Conservation (phyloP, 2,888 invertebrate species). For the Cylindroiulus punctatus region DNA sequence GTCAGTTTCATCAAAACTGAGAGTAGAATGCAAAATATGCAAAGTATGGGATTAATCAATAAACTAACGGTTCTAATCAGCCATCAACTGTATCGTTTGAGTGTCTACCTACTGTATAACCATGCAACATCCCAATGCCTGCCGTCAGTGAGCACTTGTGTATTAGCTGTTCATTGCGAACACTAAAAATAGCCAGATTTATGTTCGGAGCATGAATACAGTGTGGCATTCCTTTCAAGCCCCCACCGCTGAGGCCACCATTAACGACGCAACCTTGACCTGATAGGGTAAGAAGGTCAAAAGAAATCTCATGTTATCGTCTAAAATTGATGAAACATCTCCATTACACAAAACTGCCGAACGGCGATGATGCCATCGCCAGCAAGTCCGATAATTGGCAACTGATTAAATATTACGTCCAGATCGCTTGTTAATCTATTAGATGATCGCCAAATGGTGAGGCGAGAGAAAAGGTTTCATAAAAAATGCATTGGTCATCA, state of each 20-base stretch:
- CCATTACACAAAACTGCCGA: not conserved
- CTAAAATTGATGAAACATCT: not conserved
- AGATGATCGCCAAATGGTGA: too few species aligned
- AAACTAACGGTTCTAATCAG: too few species aligned
- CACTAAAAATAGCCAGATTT: not conserved
- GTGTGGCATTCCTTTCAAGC: constrained; percentile 5
- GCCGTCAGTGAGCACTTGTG: not conserved
- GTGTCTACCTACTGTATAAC: too few species aligned
- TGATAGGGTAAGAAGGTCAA: not conserved
- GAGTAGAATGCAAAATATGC: too few species aligned
- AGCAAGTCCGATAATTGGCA: not conserved
- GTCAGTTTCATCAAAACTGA: too few species aligned
- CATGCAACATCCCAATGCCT: too few species aligned
- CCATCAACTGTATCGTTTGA: too few species aligned
- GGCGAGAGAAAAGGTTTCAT: not conserved
- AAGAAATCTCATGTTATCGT: not conserved
- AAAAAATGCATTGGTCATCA: not conserved
- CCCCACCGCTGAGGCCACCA: not conserved
- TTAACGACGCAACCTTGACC: not conserved
- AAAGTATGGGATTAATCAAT: too few species aligned
- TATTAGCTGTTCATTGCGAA: not conserved
- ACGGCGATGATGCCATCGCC: not conserved
- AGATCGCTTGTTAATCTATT: too few species aligned
- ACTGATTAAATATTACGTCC: not conserved
- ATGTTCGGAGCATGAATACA: not conserved